Percentiles rank a stretch among this genome's conserved stretches.
Conservation (phyloP, 1,140 invertebrate species). For the Ips nitidus region DNA sequence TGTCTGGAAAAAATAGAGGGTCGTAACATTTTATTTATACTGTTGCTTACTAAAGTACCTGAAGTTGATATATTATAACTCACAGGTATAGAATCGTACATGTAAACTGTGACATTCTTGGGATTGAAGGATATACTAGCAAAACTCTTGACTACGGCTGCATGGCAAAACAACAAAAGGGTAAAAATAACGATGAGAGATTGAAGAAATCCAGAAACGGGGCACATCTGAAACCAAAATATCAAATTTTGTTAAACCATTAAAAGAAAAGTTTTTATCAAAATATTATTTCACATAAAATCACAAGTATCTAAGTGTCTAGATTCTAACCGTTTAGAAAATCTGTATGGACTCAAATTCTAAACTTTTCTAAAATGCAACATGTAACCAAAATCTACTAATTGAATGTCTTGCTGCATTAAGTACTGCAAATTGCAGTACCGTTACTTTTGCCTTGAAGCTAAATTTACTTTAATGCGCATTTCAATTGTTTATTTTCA, state of each 20-base stretch:
- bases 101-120: slow-evolving; percentile 33
- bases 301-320: too few species aligned
- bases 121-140: slow-evolving; percentile 30
- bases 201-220: slow-evolving; percentile 38
- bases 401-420: too few species aligned
- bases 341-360: too few species aligned
- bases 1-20: slow-evolving; percentile 7
- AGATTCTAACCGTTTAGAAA: too few species aligned
- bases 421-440: too few species aligned
- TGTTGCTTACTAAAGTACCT: neutral
- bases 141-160: slow-evolving; percentile 29
- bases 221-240: slow-evolving; percentile 40
- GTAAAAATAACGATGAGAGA: slow-evolving; percentile 38
- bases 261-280: too few species aligned
- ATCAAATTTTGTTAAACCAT: neutral
- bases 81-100: slow-evolving; percentile 30
- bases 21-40: neutral
- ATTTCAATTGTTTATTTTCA: too few species aligned
- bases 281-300: too few species aligned
- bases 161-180: slow-evolving; percentile 37
- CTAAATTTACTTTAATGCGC: too few species aligned
- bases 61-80: slow-evolving; percentile 16
- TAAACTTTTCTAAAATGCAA: too few species aligned
- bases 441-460: too few species aligned
- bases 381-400: too few species aligned